Percentiles rank a stretch among this genome's conserved stretches.
These are phyloP conservation scores for Oreamnos americanus DNA, from an alignment of 2,113 vertebrate species.

Conservation along the genomic window DNA sequence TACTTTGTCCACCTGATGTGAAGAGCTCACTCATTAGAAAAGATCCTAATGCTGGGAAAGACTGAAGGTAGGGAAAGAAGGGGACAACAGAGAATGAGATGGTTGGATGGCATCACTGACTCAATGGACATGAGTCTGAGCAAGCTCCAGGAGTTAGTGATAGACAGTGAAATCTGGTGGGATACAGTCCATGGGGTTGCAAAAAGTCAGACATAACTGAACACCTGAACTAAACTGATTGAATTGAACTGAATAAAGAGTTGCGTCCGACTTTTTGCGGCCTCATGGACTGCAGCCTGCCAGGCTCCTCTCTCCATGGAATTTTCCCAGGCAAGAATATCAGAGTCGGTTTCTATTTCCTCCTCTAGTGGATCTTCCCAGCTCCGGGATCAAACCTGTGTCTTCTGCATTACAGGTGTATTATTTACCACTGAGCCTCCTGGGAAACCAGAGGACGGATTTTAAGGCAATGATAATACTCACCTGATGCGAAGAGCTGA, in stretches of 20 bases:
- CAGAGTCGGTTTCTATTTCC: neutral
- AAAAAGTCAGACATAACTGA: neutral
- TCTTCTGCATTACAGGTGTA: neutral
- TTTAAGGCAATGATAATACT: neutral
- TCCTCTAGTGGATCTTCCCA: neutral
- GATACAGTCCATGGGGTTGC: neutral
- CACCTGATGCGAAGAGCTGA: neutral
- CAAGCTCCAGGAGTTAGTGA: neutral
- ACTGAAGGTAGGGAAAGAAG: neutral
- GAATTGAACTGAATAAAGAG: neutral
- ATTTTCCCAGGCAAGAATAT: neutral
- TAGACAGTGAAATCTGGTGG: neutral
- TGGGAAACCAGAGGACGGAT: neutral
- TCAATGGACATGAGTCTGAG: neutral
- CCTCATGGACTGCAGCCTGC: neutral
- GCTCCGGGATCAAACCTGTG: neutral
- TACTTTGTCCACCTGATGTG: neutral
- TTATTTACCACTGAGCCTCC: neutral
- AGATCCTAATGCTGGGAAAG: neutral
- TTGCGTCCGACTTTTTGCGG: accelerated
- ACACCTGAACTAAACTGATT: neutral
- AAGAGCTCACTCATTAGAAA: neutral
- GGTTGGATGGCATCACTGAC: neutral
- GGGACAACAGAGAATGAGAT: neutral
- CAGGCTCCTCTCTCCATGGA: neutral